These are phyloP conservation scores for Lepidurus packardi DNA, from an alignment of 1,140 invertebrate species.

Conservation along the genomic window DNA sequence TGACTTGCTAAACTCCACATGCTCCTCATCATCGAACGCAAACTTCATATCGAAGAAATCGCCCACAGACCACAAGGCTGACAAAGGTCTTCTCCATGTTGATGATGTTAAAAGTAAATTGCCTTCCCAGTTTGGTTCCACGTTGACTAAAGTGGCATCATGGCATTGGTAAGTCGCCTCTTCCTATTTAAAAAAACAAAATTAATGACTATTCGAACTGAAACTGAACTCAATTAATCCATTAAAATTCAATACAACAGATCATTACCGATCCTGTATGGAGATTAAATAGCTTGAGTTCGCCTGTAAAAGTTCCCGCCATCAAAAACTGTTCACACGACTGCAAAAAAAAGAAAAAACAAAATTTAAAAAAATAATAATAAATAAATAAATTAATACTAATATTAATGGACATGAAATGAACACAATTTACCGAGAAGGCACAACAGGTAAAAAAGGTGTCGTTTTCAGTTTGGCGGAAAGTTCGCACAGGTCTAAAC, in stretches of 20 bases:
- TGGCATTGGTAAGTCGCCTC: conserved; percentile 72
- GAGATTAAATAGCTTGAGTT: conserved; percentile 79
- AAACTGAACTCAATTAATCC: neutral
- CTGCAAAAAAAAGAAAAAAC: conserved; percentile 46
- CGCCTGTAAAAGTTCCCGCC: conserved; percentile 78
- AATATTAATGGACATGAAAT: too few relatives aligned
- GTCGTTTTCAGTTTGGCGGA: conserved; percentile 67
- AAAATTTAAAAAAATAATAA: too few relatives aligned
- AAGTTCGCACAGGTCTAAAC: conserved; percentile 79
- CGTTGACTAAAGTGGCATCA: conserved; percentile 72
- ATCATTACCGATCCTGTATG: conserved; percentile 59
- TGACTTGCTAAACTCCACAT: conserved; percentile 86
- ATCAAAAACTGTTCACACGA: conserved; percentile 72
- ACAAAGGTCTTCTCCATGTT: conserved; percentile 72
- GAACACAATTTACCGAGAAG: conserved; percentile 64
- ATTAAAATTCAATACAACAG: conserved; percentile 36
- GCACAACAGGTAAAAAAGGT: conserved; percentile 74
- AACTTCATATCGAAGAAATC: conserved; percentile 63
- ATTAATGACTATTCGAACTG: neutral
- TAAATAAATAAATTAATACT: too few relatives aligned
- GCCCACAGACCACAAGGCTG: conserved; percentile 75
- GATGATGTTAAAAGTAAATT: conserved; percentile 77
- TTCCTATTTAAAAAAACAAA: conserved; percentile 49
- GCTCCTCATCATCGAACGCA: conserved; percentile 72
- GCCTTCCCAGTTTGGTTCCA: conserved; percentile 66